phyloP scores from a whole-genome alignment of 2,113 vertebrate genomes.

The Galeopterus variegatus region DNA sequence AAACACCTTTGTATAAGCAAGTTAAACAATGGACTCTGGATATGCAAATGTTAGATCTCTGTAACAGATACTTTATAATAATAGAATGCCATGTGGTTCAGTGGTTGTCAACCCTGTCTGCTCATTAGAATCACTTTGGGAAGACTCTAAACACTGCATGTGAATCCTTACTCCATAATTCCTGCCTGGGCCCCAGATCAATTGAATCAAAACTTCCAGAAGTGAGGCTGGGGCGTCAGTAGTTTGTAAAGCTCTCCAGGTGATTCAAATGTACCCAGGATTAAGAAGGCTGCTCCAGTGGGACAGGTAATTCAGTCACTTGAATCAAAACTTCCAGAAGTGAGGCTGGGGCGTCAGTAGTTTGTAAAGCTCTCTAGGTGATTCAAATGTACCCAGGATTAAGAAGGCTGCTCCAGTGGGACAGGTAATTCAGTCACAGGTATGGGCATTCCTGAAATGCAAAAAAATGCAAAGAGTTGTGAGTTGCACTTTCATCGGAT shows the following conservation, averaged over 20 bases:
- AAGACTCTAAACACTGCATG: background rate
- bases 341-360: background rate
- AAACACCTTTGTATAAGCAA: background rate
- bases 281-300: background rate
- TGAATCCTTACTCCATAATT: no score
- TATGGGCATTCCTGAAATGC: slow-evolving; percentile 57
- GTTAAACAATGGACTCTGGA: background rate
- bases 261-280: accelerated
- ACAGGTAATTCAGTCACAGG: slow-evolving; percentile 33
- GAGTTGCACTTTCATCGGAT: slow-evolving; percentile 78
- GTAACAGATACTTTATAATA: background rate
- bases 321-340: background rate
- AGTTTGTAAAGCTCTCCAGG: background rate
- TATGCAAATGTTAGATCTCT: background rate
- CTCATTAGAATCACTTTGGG: background rate
- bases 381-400: accelerated
- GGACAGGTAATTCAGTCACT: background rate
- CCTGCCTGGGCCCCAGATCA: background rate
- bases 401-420: background rate
- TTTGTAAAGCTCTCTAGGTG: background rate
- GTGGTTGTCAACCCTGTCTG: background rate
- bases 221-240: background rate
- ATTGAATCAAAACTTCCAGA: background rate
- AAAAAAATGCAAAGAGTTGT: slow-evolving; percentile 54
- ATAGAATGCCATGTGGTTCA: background rate